Conservation (phyloP, 2,888 invertebrate genomes). For the Clepsis dumicolana region DNA sequence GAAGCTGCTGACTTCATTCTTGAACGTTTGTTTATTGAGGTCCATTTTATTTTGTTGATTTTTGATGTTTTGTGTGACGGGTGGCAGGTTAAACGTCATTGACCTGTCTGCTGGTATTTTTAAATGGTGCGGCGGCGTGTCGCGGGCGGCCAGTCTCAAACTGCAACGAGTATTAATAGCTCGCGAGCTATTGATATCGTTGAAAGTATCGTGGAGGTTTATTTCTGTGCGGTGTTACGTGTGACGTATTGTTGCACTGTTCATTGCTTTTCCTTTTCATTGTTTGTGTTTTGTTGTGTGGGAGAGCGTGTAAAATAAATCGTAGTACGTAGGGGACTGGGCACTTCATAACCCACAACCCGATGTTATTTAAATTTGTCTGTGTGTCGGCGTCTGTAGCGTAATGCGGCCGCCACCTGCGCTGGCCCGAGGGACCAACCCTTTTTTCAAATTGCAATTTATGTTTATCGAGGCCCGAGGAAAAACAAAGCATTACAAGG, state of each 20-base stretch:
- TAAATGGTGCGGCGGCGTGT: constrained; percentile 60
- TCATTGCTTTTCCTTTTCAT: no score
- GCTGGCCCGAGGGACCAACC: constrained; percentile 44
- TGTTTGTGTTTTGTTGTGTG: not conserved
- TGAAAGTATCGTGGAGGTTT: constrained; percentile 21
- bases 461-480: constrained; percentile 38
- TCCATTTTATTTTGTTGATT: constrained; percentile 71
- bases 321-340: constrained; percentile 3
- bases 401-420: constrained; percentile 24
- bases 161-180: constrained; percentile 71
- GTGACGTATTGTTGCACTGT: constrained; percentile 3
- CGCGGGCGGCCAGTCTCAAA: constrained; percentile 62
- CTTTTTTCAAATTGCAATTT: constrained; percentile 59
- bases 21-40: constrained; percentile 72
- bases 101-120: constrained; percentile 74
- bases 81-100: constrained; percentile 75
- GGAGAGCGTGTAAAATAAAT: not conserved
- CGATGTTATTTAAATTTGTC: constrained; percentile 34
- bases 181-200: constrained; percentile 56
- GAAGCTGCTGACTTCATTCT: constrained; percentile 74
- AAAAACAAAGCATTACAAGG: constrained; percentile 35
- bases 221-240: constrained; percentile 4
- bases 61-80: constrained; percentile 61
- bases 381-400: constrained; percentile 10
- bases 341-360: constrained; percentile 19